Evolutionary conservation across 2,797 vertebrate genomes (phyloP), one percentile per base, ranked within the genome.

Genomic region (Pangasius mekongensis): DNA sequence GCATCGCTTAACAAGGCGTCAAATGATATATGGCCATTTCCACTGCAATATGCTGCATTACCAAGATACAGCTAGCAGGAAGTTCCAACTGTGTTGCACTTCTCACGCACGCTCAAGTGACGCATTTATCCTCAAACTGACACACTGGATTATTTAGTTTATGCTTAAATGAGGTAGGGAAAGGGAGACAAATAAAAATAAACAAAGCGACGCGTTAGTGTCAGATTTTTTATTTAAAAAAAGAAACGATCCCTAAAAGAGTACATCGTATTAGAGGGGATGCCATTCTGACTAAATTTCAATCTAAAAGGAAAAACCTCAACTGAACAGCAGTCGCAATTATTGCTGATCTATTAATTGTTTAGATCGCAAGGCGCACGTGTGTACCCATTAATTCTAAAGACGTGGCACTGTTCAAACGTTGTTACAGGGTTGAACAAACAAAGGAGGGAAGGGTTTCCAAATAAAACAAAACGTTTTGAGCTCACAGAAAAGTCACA

Each of bases 161-260:
- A 71, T 74, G 60, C 20, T 84, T 49, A 9, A 83, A 43, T 85
- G 24, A 85, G 66, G 33, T 84, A 66, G 74, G 30, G 86, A 85
- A 86, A 47, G 39, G 66, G 80, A 62, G 27, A 71, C 27, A 76
- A 80, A 80, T 33, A 56, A 36, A 88, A 67, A 73, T 30, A 73
- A 88, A 78, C 88, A 93, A 91, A 89, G 83, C 85, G 89, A 36
- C 13, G 88, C 89, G 90, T 93, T 93, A 87, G 91, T 88, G 94
- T 92, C 93, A 62, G 95, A 90, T 89, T 85, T 91, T 96, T 96
- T 95, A 95, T 95, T 96, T 93, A 95, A 94, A 95, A 93, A 93
- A 95, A 95, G 33, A 94, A 93, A 92, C 94, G 95, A 93, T 52
- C 69, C 78, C 87, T 74, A 88, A 84, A 88, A 69, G 49, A 33